Conservation (phyloP, 2,797 vertebrate species). For the Pseudomugil tenellus region DNA sequence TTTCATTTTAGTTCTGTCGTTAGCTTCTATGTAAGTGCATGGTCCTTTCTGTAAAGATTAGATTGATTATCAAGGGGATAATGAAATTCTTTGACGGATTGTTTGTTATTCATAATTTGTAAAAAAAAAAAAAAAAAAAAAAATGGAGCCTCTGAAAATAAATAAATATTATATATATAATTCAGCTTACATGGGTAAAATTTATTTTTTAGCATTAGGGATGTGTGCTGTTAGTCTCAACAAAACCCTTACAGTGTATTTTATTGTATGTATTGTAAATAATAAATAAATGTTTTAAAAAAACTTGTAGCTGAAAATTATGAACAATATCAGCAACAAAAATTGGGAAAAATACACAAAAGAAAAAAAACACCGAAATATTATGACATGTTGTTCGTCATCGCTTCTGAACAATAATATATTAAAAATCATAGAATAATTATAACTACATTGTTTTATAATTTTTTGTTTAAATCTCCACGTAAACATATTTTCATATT, state of each 20-base stretch:
- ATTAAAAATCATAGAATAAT: background rate
- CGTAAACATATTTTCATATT: background rate
- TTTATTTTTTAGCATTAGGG: slow-evolving; percentile 12
- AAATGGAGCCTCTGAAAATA: too few species aligned
- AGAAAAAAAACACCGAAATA: background rate
- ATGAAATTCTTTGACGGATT: slow-evolving; percentile 18
- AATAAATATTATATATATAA: slow-evolving; percentile 5
- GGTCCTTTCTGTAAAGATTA: slow-evolving; percentile 32
- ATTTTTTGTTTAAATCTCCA: background rate
- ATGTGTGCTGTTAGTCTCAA: background rate
- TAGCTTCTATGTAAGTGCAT: slow-evolving; percentile 48
- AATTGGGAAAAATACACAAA: slow-evolving; percentile 2
- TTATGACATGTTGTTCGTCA: background rate
- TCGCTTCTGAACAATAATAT: background rate
- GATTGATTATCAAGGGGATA: slow-evolving; percentile 16
- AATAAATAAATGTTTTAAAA: background rate
- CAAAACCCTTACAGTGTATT: background rate
- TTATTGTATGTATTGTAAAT: slow-evolving; percentile 7
- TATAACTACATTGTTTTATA: too few species aligned
- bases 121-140: background rate
- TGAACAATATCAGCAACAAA: slow-evolving; percentile 37
- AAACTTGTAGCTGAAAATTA: slow-evolving; percentile 11
- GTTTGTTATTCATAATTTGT: slow-evolving; percentile 12
- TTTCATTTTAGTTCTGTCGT: slow-evolving; percentile 59
- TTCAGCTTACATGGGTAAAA: slow-evolving; percentile 36